Conservation (phyloP, 2,113 vertebrate species). For the Tupaia chinensis region DNA sequence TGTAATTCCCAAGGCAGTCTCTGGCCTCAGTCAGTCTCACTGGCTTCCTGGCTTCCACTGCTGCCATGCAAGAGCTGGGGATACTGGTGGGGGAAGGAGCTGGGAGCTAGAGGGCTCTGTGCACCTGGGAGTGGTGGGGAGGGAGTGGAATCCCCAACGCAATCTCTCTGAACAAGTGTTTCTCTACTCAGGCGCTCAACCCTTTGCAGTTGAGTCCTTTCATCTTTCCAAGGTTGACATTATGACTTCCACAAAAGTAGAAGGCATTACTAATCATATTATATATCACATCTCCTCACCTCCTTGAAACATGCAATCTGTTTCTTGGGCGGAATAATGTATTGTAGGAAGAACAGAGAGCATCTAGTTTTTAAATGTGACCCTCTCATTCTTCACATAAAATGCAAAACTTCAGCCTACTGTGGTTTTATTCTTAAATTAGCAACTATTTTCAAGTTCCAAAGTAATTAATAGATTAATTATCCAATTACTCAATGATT, state of each 20-base stretch:
- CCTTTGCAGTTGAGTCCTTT: not conserved
- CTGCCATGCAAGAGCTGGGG: too few relatives aligned
- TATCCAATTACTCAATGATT: not conserved
- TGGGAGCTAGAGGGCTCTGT: too few relatives aligned
- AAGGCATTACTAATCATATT: not conserved
- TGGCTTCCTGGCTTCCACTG: too few relatives aligned
- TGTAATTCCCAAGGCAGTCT: too few relatives aligned
- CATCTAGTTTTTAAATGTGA: not conserved
- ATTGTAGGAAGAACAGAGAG: not conserved
- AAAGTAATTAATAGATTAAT: conserved; percentile 2
- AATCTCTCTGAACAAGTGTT: not conserved
- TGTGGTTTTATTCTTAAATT: conserved; percentile 26
- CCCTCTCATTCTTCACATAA: not conserved
- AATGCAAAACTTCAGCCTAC: not conserved
- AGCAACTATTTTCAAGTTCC: not conserved
- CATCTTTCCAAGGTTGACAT: not conserved
- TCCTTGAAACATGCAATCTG: not conserved
- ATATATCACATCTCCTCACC: not conserved
- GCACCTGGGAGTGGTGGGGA: too few relatives aligned
- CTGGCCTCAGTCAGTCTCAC: too few relatives aligned
- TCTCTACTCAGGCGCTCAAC: not conserved
- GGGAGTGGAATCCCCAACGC: too few relatives aligned
- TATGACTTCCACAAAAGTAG: not conserved
- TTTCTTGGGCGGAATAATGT: conserved; percentile 29
- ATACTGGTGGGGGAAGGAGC: too few relatives aligned